Evolutionary conservation across 2,888 invertebrate genomes (phyloP).

Genomic region (Leucophora obtusa): DNA sequence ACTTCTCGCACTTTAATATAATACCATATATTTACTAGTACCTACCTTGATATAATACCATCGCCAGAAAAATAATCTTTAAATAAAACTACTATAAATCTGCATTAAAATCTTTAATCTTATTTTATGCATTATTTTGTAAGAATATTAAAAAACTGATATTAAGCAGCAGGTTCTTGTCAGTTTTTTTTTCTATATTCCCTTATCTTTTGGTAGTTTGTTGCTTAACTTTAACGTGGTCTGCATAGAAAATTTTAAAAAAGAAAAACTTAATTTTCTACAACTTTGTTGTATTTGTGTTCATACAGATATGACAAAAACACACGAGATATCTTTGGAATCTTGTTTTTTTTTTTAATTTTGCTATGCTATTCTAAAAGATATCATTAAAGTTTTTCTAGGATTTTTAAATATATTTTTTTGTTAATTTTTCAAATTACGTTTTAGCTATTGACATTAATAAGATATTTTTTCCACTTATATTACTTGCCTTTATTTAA

Average conservation of each 20-base stretch:
- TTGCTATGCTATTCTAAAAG: not conserved
- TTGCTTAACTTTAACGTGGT: constrained; percentile 17
- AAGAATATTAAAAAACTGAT: not conserved
- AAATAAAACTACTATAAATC: not conserved
- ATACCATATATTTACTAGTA: no score
- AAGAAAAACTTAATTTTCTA: not conserved
- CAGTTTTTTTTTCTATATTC: not conserved
- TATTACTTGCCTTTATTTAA: not conserved
- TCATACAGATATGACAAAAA: not conserved
- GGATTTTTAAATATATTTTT: not conserved
- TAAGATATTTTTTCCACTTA: not conserved
- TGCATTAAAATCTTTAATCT: constrained; percentile 4
- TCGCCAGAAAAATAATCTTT: not conserved
- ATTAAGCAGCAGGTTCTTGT: constrained; percentile 24
- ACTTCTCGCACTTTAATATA: no score
- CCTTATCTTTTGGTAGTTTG: not conserved
- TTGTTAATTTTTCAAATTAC: not conserved
- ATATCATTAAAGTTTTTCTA: not conserved
- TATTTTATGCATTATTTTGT: not conserved
- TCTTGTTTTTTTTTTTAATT: not conserved
- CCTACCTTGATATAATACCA: no score
- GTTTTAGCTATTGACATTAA: not conserved
- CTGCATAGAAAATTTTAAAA: constrained; percentile 14
- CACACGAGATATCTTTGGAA: not conserved
- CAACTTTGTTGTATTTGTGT: not conserved